A percentile compares a stretch with the other conserved stretches of the same genome.
These are phyloP conservation scores for Leptodactylus fuscus DNA, from an alignment of 2,113 vertebrate genomes.

Conservation along the genomic window DNA sequence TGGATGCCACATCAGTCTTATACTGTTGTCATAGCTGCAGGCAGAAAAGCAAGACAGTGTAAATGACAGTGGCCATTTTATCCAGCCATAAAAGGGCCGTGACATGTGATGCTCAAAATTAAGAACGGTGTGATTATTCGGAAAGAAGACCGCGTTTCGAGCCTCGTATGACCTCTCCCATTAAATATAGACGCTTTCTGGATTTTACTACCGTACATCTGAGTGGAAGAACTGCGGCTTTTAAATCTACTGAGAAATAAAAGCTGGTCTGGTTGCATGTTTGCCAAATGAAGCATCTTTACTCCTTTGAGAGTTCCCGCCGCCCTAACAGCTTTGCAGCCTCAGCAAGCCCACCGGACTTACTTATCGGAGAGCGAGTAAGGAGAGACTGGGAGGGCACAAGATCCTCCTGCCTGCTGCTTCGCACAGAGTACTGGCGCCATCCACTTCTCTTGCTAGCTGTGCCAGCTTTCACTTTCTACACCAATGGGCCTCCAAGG, in stretches of 20 bases:
- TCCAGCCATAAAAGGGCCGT: neutral
- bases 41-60: neutral
- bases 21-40: conserved; percentile 21
- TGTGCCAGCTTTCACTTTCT: conserved; percentile 68
- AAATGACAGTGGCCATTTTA: conserved; percentile 19
- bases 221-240: conserved; percentile 34
- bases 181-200: conserved; percentile 23
- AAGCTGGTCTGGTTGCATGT: conserved; percentile 48
- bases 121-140: conserved; percentile 20
- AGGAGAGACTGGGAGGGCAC: conserved; percentile 34
- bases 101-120: neutral
- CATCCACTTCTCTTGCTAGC: neutral
- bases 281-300: conserved; percentile 56
- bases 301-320: conserved; percentile 45
- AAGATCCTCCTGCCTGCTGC: conserved; percentile 9
- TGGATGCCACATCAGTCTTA: conserved; percentile 14
- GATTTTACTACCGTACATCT: conserved; percentile 26
- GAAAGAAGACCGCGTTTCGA: conserved; percentile 17
- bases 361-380: neutral
- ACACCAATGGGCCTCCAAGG: conserved; percentile 78
- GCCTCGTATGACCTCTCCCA: conserved; percentile 16
- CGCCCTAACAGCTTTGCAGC: conserved; percentile 37
- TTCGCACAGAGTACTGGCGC: conserved; percentile 15
- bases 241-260: conserved; percentile 45
- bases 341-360: conserved; percentile 20